phyloP scores from a whole-genome alignment of 2,113 vertebrate species.

The Strix uralensis region DNA sequence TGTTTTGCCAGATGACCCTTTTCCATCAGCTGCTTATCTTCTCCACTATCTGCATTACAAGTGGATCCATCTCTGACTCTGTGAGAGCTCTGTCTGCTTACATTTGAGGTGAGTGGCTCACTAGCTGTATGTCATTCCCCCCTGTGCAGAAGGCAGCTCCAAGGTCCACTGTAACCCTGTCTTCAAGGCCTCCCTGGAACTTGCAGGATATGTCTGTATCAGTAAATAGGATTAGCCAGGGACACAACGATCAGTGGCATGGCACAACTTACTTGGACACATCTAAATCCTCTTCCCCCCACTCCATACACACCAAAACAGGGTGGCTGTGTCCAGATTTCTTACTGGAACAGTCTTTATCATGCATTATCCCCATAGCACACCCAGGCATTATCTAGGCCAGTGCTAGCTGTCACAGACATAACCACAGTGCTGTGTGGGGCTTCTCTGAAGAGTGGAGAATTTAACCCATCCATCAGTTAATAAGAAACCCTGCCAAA shows the following conservation, averaged over 20 bases:
- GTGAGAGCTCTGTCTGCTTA: neutral
- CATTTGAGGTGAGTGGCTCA: neutral
- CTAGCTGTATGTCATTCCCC: neutral
- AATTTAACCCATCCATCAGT: neutral
- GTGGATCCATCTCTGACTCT: neutral
- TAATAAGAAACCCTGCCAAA: neutral
- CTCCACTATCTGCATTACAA: neutral
- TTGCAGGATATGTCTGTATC: neutral
- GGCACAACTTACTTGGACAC: neutral
- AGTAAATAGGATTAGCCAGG: neutral
- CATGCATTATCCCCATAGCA: neutral
- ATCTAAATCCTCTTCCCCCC: neutral
- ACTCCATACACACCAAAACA: neutral
- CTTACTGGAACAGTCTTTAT: neutral
- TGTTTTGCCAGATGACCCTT: neutral
- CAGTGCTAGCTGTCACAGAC: neutral
- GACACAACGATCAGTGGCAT: neutral
- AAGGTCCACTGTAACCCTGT: neutral
- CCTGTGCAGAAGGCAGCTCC: neutral
- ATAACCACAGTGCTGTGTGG: neutral
- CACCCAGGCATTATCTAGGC: neutral
- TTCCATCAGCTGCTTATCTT: neutral
- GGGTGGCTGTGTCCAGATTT: neutral
- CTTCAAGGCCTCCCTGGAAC: neutral
- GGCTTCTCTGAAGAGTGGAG: neutral